Percentiles rank a stretch among this genome's conserved stretches.
phyloP scores from a whole-genome alignment of 2,797 vertebrate species.

The Ispidina picta region DNA sequence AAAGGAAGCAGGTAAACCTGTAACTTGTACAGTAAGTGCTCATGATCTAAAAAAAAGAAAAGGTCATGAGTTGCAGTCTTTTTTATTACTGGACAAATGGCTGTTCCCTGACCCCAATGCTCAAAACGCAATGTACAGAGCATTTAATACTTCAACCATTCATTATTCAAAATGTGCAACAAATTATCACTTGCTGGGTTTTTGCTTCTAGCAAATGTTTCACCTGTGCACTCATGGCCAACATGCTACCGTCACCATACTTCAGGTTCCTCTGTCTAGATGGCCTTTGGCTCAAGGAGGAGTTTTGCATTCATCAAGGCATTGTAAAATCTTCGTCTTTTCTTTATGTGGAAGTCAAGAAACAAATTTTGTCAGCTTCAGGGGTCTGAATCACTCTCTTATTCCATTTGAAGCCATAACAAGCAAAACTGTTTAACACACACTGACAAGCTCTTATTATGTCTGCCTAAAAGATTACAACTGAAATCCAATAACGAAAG shows the following conservation, averaged over 20 bases:
- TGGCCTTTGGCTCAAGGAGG: background rate
- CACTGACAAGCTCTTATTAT: slow-evolving; percentile 5
- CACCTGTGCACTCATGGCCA: background rate
- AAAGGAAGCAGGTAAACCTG: background rate
- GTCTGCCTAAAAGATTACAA: slow-evolving; percentile 19
- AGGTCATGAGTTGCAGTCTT: background rate
- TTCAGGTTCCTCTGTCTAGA: background rate
- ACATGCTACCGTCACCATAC: background rate
- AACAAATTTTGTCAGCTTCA: background rate
- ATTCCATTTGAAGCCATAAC: background rate
- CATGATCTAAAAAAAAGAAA: background rate
- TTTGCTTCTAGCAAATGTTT: background rate
- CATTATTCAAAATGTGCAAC: background rate
- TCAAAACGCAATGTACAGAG: background rate
- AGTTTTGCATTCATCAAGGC: background rate
- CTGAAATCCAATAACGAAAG: slow-evolving; percentile 17
- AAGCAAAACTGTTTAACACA: slow-evolving; percentile 25
- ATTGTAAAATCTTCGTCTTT: background rate
- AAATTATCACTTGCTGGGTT: background rate
- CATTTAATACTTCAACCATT: background rate
- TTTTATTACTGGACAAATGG: background rate
- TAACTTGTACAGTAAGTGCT: background rate
- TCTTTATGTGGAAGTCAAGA: background rate
- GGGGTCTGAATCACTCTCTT: background rate
- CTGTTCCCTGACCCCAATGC: background rate